A percentile compares a stretch with the other conserved stretches of the same genome.
Evolutionary conservation across 2,797 vertebrate genomes (phyloP).

Genomic region (Vireo griseus): DNA sequence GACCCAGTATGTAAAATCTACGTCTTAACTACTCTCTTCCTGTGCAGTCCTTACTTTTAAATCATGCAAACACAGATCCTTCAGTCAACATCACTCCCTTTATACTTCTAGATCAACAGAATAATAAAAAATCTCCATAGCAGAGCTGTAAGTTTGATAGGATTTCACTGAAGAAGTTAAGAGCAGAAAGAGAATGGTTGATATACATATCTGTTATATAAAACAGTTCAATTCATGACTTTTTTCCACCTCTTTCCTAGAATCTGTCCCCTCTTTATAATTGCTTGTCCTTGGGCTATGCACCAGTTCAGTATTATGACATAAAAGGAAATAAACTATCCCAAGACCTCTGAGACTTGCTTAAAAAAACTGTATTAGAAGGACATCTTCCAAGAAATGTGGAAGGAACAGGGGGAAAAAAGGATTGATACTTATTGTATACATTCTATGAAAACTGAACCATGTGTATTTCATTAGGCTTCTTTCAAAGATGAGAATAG

Average conservation of each 20-base stretch:
- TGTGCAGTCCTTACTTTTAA: slow-evolving; percentile 38
- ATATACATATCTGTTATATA: not conserved
- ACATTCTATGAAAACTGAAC: not conserved
- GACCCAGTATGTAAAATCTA: slow-evolving; percentile 89
- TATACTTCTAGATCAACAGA: not conserved
- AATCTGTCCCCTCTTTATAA: not conserved
- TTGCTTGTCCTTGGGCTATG: not conserved
- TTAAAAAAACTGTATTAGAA: not conserved
- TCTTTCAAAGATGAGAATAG: not conserved
- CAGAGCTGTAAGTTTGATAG: not conserved
- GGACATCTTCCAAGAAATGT: not conserved
- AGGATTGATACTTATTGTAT: not conserved
- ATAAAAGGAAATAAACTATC: not conserved
- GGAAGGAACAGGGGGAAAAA: not conserved
- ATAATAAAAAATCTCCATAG: not conserved
- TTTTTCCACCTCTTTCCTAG: not conserved
- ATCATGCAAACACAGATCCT: not conserved
- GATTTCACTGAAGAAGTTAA: not conserved
- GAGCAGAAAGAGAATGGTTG: not conserved
- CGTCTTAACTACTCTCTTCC: slow-evolving; percentile 53
- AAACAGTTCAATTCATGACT: not conserved
- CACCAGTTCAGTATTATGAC: not conserved
- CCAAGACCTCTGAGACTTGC: not conserved
- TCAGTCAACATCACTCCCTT: not conserved
- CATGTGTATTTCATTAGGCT: not conserved